Evolutionary conservation across 2,797 vertebrate genomes (phyloP), one percentile per base, ranked within the genome.

Genomic region (Scolopax bukidnonensis): DNA sequence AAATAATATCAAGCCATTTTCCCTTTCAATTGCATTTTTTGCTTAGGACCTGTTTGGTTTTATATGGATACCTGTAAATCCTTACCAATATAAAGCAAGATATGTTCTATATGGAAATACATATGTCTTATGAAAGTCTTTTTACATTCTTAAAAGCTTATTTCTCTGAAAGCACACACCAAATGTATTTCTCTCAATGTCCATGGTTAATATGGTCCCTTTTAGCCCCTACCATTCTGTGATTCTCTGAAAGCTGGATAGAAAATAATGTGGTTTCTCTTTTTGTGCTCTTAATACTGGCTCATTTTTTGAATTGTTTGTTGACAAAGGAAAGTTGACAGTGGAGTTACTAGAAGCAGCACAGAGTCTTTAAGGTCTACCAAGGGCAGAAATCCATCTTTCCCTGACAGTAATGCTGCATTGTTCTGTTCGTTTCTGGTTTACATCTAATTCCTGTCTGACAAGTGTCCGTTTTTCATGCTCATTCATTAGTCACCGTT

Each of bases 341-440:
- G 71, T 89, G 87, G 54, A 94, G 88, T 94, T 91, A 88, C 93
- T 96, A 80, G 64, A 87, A 97, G 86, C 61, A 86, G 68, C 88
- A 68, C 56, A 89, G 84, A 86, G 71, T 92, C 84, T 92, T 95
- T 96, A 96, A 96, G 93, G 94, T 97, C 95, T 96, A 67, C 71
- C 95, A 97, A 97, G 96, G 95, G 90, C 95, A 97, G 90, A 97
- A 95, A 97, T 98, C 95, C 87, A 95, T 97, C 94, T 96, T 96
- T 73, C 79, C 54, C 41, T 97, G 93, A 97, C 94, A 97, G 81
- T 91, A 96, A 94, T 95, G 82, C 89, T 93, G 60, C 83, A 80
- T 97, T 97, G 93, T 92, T 97, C 90, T 84, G 81, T 96, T 89
- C 4, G 0, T 95, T 92, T 96, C 94, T 97, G 95, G 92, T 97